A percentile compares a stretch with the other conserved stretches of the same genome.
Evolutionary conservation across 2,888 invertebrate genomes (phyloP).

Genomic region (Diloba caeruleocephala): DNA sequence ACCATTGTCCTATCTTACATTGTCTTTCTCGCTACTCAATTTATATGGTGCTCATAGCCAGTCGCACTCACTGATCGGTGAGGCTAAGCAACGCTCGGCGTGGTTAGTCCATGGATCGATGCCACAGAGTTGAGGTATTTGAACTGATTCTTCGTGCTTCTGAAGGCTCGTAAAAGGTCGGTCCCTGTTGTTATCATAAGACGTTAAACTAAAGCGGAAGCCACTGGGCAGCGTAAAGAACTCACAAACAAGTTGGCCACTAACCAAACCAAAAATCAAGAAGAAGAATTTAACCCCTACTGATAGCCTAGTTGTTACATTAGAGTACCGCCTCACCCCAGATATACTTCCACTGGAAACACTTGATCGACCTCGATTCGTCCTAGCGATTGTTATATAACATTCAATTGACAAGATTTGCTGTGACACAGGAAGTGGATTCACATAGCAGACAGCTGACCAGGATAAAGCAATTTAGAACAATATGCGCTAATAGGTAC

Average conservation of each 20-base stretch:
- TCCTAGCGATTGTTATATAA: constrained; percentile 34
- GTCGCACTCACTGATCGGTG: too few relatives aligned
- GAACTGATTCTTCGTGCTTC: too few relatives aligned
- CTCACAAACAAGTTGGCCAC: too few relatives aligned
- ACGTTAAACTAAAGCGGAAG: too few relatives aligned
- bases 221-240: too few relatives aligned
- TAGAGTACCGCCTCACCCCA: constrained; percentile 1
- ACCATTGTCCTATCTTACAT: constrained; percentile 58
- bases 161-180: too few relatives aligned
- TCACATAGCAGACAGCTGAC: constrained; percentile 46
- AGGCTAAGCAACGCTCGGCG: too few relatives aligned
- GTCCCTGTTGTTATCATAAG: too few relatives aligned
- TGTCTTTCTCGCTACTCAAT: constrained; percentile 22
- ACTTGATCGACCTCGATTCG: constrained; percentile 29
- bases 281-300: constrained; percentile 21
- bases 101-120: too few relatives aligned
- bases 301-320: constrained; percentile 13
- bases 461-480: constrained; percentile 71
- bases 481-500: constrained; percentile 57
- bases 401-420: constrained; percentile 39
- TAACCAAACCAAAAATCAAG: too few relatives aligned
- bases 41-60: too few relatives aligned
- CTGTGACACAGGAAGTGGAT: constrained; percentile 42
- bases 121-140: too few relatives aligned
- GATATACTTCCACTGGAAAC: constrained; percentile 1